A percentile compares a stretch with the other conserved stretches of the same genome.
These are phyloP conservation scores for Scaptomyza flava DNA, from an alignment of 2,888 invertebrate species.

Conservation along the genomic window DNA sequence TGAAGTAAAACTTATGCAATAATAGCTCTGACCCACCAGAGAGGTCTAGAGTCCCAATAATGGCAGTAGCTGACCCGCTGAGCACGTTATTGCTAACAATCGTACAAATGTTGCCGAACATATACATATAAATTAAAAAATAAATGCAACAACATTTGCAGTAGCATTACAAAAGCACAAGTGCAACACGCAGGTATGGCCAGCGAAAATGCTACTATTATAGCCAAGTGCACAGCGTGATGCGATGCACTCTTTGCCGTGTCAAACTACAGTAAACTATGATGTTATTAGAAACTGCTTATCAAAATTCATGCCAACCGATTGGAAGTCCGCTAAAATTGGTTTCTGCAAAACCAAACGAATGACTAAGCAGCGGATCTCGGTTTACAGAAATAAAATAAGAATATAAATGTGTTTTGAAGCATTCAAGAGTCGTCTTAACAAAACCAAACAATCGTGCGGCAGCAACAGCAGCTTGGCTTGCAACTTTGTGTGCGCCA, in stretches of 20 bases:
- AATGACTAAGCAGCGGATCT: neutral
- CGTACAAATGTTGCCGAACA: constrained; percentile 74
- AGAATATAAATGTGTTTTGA: too few species aligned
- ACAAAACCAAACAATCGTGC: neutral
- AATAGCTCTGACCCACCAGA: constrained; percentile 42
- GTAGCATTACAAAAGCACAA: constrained; percentile 9
- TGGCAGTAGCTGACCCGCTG: constrained; percentile 28
- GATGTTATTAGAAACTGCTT: neutral
- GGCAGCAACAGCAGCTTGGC: constrained; percentile 18
- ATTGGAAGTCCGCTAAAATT: neutral
- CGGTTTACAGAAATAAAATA: too few species aligned
- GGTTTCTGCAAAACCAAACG: too few species aligned
- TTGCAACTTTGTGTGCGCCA: constrained; percentile 34
- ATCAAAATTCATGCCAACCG: too few species aligned
- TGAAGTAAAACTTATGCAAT: constrained; percentile 74
- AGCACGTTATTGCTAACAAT: constrained; percentile 71
- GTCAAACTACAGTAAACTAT: neutral
- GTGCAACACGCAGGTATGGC: constrained; percentile 17
- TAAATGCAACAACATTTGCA: constrained; percentile 36
- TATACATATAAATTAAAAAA: constrained; percentile 45
- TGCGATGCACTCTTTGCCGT: neutral
- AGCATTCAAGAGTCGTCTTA: neutral
- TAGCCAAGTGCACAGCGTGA: neutral
- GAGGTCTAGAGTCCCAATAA: neutral
- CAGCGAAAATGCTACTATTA: too few species aligned